phyloP scores from a whole-genome alignment of 1,140 invertebrate species.

The Amphibalanus amphitrite region DNA sequence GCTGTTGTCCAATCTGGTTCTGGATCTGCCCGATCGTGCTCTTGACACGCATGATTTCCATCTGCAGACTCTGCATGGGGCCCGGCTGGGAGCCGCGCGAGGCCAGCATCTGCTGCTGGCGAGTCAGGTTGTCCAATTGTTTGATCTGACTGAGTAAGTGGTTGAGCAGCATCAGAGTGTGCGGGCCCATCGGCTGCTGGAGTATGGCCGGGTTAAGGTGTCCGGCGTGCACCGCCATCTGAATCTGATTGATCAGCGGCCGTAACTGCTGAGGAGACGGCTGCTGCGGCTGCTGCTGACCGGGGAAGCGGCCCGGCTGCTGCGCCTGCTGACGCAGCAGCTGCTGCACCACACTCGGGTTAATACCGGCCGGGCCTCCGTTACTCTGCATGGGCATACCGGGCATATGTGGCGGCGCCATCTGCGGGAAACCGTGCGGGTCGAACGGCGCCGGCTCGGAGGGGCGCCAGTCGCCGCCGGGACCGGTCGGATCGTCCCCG shows the following conservation, averaged over 20 bases:
- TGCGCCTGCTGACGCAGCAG: background rate
- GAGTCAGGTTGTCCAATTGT: background rate
- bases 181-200: slow-evolving; percentile 85
- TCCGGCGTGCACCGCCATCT: slow-evolving; percentile 79
- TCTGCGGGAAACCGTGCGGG: background rate
- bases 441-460: background rate
- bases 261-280: slow-evolving; percentile 57
- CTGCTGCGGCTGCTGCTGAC: slow-evolving; percentile 1
- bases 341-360: background rate
- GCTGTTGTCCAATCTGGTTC: slow-evolving; percentile 80
- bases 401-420: background rate
- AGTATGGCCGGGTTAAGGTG: slow-evolving; percentile 74
- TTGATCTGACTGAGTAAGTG: slow-evolving; percentile 67
- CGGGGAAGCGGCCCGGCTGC: background rate
- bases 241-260: slow-evolving; percentile 85
- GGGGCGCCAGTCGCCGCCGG: background rate
- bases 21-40: background rate
- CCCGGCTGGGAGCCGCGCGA: background rate
- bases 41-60: background rate
- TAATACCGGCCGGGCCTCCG: background rate
- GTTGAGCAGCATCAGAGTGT: slow-evolving; percentile 72
- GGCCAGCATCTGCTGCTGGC: background rate
- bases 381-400: background rate
- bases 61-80: background rate
- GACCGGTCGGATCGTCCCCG: too few species aligned